Base-by-base conservation (phyloP, 2,888 invertebrate genomes). In the Zygothrica quintamaculata region DNA sequence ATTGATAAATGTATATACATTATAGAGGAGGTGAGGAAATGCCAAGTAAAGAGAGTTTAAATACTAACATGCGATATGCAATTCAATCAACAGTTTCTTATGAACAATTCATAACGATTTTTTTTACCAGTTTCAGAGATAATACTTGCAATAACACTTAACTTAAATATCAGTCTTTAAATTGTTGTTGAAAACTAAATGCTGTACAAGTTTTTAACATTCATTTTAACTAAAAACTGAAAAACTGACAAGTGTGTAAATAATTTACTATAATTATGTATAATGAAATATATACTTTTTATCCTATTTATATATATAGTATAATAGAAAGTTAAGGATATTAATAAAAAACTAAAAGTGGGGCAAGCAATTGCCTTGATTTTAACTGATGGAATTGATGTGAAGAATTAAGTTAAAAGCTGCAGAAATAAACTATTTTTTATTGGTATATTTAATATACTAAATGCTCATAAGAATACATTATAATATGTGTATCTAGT, bases 111-210 rank as follows among this genome's bases (percentile, higher is more conserved):
- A 65, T 33, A 61, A 39, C 55, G 13, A 34, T 39, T 36, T 61
- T 37, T 1, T 46, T 12, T 25, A 55, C 40, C 55, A 66, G 43
- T 55, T 61, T 47, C n/a, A 57, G 46, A 56, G 65, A 68, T 75
- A n/a, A n/a, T n/a, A n/a, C n/a, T 74, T 68, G 64, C 71, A 77
- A 66, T 80, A 71, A 62, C 65, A 56, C 64, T 74, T 43, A 61
- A 55, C 62, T 65, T 64, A 65, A 77, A 55, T 72, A 55, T 9
- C 44, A 8, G 43, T 18, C 56, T 62, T 62, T 53, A 61, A 22
- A 3, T 36, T 6, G 52, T 42, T 62, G 62, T 59, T 59, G 80
- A 65, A 58, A 37, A 60, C 44, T 36, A 22, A 52, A 25, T 59
- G 47, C 59, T 72, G 72, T 77, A 77, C 74, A 56, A 42, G 53